These are phyloP conservation scores for Conus betulinus DNA, from an alignment of 1,140 invertebrate species.

Conservation along the genomic window DNA sequence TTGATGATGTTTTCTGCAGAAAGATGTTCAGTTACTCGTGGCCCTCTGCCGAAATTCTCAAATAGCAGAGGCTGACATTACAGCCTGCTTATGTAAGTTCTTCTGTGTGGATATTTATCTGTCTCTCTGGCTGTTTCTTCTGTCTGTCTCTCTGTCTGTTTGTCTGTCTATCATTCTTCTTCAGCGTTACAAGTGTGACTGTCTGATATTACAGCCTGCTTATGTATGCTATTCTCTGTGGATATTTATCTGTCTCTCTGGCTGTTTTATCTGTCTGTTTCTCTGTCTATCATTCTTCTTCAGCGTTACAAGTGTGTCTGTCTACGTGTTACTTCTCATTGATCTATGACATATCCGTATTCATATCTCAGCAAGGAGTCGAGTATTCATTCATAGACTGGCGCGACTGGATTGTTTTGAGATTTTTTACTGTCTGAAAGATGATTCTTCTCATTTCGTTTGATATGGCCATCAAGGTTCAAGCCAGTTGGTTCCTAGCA, in stretches of 20 bases:
- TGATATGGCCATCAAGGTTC: too few species aligned
- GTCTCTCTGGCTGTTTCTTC: not conserved
- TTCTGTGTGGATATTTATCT: not conserved
- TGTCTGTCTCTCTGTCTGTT: not conserved
- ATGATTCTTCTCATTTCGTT: too few species aligned
- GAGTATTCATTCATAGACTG: too few species aligned
- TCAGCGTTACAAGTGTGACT: too few species aligned
- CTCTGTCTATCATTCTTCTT: not conserved
- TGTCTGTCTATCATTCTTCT: not conserved
- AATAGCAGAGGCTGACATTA: slow-evolving; percentile 54
- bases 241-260: too few species aligned
- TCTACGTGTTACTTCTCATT: not conserved
- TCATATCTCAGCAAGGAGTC: too few species aligned
- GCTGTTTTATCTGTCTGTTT: not conserved
- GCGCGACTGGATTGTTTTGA: too few species aligned
- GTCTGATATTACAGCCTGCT: not conserved
- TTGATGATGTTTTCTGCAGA: slow-evolving; percentile 38
- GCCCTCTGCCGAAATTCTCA: slow-evolving; percentile 50
- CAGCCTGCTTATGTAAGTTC: slow-evolving; percentile 63
- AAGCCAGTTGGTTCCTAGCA: too few species aligned
- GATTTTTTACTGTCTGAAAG: too few species aligned
- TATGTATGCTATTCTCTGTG: not conserved
- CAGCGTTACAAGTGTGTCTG: not conserved
- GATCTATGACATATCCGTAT: too few species aligned
- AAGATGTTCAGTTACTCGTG: slow-evolving; percentile 60